Conservation (phyloP, 2,888 invertebrate genomes). For the Hyles lineata region DNA sequence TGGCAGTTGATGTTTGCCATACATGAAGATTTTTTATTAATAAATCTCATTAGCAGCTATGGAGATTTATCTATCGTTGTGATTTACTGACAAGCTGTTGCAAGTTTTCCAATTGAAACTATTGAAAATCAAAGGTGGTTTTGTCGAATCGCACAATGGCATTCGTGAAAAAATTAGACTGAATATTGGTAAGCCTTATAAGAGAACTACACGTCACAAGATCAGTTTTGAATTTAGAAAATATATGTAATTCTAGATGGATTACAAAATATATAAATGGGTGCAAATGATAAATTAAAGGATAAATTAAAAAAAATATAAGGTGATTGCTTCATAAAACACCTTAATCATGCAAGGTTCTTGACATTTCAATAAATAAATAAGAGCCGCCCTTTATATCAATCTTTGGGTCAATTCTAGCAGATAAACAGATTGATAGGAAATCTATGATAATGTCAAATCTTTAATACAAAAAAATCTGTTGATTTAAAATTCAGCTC, state of each 20-base stretch:
- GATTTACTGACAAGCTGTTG: neutral
- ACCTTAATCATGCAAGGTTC: neutral
- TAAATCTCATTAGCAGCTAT: neutral
- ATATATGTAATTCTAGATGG: neutral
- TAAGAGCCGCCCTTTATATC: neutral
- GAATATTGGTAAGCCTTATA: slow-evolving; percentile 2
- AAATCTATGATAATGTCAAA: neutral
- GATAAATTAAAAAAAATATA: neutral
- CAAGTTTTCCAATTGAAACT: no score
- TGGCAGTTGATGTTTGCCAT: no score
- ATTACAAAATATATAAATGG: neutral
- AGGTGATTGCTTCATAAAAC: no score
- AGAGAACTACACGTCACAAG: neutral
- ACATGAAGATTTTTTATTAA: neutral
- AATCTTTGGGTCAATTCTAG: neutral
- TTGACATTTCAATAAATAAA: neutral
- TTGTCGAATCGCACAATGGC: neutral
- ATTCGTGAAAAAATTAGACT: slow-evolving; percentile 14
- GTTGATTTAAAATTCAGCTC: no score
- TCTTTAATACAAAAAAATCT: no score
- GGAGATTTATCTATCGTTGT: neutral
- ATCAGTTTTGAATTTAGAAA: neutral
- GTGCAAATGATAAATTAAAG: neutral
- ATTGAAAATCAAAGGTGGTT: neutral
- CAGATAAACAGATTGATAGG: neutral